Percentiles rank a stretch among this genome's conserved stretches.
Evolutionary conservation across 2,888 invertebrate species (phyloP).

Genomic region (Drepana falcataria): DNA sequence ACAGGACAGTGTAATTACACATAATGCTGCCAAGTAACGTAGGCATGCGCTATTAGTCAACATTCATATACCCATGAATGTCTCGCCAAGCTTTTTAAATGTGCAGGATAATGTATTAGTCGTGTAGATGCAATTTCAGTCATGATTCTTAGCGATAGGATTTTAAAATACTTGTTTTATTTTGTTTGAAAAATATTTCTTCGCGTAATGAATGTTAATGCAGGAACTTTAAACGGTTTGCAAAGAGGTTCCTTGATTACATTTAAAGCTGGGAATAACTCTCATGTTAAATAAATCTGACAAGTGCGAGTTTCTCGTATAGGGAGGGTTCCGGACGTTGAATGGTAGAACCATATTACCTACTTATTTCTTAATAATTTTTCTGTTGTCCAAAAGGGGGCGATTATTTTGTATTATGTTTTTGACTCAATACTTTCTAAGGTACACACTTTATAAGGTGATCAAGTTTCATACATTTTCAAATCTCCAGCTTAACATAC

Average conservation of each 20-base stretch:
- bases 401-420: too few relatives aligned
- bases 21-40: constrained; percentile 11
- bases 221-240: not conserved
- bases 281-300: too few relatives aligned
- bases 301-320: too few relatives aligned
- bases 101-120: constrained; percentile 3
- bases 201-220: not conserved
- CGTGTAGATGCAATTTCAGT: not conserved
- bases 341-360: too few relatives aligned
- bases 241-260: not conserved
- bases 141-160: not conserved
- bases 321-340: too few relatives aligned
- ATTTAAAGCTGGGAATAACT: not conserved
- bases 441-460: too few relatives aligned
- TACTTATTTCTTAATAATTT: too few relatives aligned
- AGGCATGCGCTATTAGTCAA: constrained; percentile 26
- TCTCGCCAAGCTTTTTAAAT: constrained; percentile 7
- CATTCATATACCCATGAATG: too few relatives aligned
- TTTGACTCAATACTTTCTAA: too few relatives aligned
- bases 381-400: too few relatives aligned
- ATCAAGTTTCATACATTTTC: too few relatives aligned
- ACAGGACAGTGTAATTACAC: constrained; percentile 22
- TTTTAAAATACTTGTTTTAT: not conserved
- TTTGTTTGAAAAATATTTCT: not conserved
- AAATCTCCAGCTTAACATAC: too few relatives aligned